Evolutionary conservation across 2,797 vertebrate species (phyloP).

Genomic region (Zalophus californianus): DNA sequence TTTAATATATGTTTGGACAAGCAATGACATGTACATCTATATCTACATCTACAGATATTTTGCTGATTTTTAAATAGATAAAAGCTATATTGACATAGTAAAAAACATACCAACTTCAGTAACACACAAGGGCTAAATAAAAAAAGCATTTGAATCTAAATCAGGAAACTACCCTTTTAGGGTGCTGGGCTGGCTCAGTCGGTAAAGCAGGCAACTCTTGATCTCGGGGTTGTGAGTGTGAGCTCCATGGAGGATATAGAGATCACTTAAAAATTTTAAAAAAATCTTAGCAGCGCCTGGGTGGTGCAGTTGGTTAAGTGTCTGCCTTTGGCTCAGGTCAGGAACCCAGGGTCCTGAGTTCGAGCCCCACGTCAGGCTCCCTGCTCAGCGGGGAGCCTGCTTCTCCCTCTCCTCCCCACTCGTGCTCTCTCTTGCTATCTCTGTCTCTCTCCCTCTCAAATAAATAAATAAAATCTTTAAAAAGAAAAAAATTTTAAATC

Average conservation of each 20-base stretch:
- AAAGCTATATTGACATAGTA: not conserved
- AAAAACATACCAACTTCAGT: not conserved
- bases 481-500: too few relatives aligned
- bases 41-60: not conserved
- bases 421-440: too few relatives aligned
- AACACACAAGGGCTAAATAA: not conserved
- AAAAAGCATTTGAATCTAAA: conserved; percentile 11
- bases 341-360: too few relatives aligned
- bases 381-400: too few relatives aligned
- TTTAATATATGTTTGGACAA: not conserved
- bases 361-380: too few relatives aligned
- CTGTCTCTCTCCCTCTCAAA: too few relatives aligned
- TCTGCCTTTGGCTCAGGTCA: too few relatives aligned
- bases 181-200: not conserved
- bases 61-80: not conserved
- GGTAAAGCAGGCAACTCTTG: not conserved
- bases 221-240: not conserved
- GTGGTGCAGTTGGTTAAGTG: too few relatives aligned
- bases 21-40: not conserved
- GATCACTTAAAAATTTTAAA: not conserved
- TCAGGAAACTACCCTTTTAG: not conserved
- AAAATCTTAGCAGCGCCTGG: not conserved
- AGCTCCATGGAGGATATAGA: not conserved
- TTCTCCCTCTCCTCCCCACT: too few relatives aligned
- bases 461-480: too few relatives aligned